A percentile compares a stretch with the other conserved stretches of the same genome.
phyloP scores from a whole-genome alignment of 2,113 vertebrate species.

The Gnathonemus longibarbis region DNA sequence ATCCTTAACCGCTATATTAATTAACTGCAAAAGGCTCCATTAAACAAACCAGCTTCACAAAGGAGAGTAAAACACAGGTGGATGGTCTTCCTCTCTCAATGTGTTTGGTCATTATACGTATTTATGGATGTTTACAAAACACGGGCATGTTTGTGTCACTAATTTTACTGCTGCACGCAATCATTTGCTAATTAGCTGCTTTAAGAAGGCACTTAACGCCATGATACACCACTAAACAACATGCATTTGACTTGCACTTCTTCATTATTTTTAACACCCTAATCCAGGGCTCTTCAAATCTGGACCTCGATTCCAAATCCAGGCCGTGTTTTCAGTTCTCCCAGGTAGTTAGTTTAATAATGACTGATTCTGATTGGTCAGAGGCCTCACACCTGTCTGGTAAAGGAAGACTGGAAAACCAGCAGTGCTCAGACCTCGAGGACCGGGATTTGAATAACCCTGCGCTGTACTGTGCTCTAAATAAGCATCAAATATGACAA shows the following conservation, averaged over 20 bases:
- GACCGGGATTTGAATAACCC: too few species aligned
- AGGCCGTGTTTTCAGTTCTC: too few species aligned
- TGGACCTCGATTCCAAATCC: too few species aligned
- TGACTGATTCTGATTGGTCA: too few species aligned
- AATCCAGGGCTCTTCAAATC: too few species aligned
- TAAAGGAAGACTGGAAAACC: too few species aligned
- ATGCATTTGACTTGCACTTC: not conserved
- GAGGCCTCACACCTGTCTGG: too few species aligned
- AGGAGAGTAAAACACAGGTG: not conserved
- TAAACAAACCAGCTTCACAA: not conserved
- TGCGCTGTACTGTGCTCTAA: not conserved
- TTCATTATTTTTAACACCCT: not conserved
- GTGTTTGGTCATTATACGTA: not conserved
- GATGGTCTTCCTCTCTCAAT: not conserved
- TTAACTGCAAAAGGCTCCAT: not conserved
- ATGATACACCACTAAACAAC: not conserved
- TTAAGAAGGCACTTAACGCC: not conserved
- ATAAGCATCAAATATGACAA: not conserved
- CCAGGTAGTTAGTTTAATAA: too few species aligned
- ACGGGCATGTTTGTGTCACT: not conserved
- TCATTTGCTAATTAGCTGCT: not conserved
- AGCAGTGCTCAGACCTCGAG: too few species aligned
- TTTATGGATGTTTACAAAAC: slow-evolving; percentile 1
- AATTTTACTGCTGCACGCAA: not conserved
- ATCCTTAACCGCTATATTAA: not conserved